Conservation (phyloP, 2,797 vertebrate species). For the Argentina silus region DNA sequence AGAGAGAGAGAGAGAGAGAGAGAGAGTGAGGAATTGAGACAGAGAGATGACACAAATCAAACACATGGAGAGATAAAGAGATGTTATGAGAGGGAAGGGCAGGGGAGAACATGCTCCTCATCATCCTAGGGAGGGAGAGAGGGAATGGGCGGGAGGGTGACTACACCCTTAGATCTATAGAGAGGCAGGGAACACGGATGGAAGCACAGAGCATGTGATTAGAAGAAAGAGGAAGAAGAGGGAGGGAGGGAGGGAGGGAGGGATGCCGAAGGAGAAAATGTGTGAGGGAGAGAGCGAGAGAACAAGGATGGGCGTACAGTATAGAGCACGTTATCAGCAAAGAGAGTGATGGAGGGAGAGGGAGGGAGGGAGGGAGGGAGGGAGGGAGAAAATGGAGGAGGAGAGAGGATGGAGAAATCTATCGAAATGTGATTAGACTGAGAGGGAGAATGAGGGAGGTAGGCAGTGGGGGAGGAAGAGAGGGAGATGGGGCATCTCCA, state of each 20-base stretch:
- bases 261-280: not conserved
- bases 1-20: too few species aligned
- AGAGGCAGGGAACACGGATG: not conserved
- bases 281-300: not conserved
- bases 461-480: not conserved
- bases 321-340: not conserved
- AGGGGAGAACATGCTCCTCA: too few species aligned
- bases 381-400: slow-evolving; percentile 21
- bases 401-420: not conserved
- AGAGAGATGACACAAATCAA: too few species aligned
- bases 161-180: not conserved
- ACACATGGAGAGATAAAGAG: too few species aligned
- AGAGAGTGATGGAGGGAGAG: not conserved
- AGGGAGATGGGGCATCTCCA: not conserved
- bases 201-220: not conserved
- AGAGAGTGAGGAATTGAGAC: too few species aligned
- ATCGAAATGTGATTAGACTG: not conserved
- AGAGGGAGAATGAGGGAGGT: not conserved
- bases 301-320: not conserved
- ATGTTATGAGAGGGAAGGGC: too few species aligned
- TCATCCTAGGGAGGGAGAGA: too few species aligned
- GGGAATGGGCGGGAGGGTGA: too few species aligned
- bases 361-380: not conserved
- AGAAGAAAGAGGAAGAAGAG: not conserved
- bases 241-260: not conserved